phyloP scores from a whole-genome alignment of 2,797 vertebrate genomes.

The Danio aesculapii region DNA sequence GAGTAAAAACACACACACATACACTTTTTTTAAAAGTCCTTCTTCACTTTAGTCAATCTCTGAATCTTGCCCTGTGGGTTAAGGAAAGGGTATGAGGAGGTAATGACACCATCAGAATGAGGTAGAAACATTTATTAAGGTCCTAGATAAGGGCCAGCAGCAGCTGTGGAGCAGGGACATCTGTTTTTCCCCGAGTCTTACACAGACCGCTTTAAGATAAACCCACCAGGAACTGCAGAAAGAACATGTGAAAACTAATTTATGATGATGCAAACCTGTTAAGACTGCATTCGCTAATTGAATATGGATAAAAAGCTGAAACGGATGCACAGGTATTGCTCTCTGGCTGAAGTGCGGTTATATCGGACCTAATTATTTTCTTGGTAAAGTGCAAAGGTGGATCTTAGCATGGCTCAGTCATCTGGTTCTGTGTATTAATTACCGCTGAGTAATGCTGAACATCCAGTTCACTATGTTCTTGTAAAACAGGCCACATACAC shows the following conservation, averaged over 20 bases:
- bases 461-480: not conserved
- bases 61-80: not conserved
- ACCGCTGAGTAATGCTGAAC: not conserved
- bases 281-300: conserved; percentile 15
- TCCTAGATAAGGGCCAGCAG: conserved; percentile 6
- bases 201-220: not conserved
- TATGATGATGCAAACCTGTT: not conserved
- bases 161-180: not conserved
- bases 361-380: not conserved
- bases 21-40: not conserved
- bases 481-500: not conserved
- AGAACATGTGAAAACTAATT: not conserved
- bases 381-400: not conserved
- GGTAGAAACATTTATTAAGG: conserved; percentile 37
- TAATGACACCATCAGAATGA: conserved; percentile 29
- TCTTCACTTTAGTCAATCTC: not conserved
- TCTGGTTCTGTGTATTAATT: not conserved
- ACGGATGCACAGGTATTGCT: not conserved
- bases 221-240: not conserved
- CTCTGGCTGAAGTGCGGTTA: not conserved
- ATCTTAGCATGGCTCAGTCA: not conserved
- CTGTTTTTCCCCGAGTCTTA: not conserved
- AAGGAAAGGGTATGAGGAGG: not conserved
- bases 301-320: conserved; percentile 4
- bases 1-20: not conserved